phyloP scores from a whole-genome alignment of 2,113 vertebrate species.

The Nesoenas mayeri region DNA sequence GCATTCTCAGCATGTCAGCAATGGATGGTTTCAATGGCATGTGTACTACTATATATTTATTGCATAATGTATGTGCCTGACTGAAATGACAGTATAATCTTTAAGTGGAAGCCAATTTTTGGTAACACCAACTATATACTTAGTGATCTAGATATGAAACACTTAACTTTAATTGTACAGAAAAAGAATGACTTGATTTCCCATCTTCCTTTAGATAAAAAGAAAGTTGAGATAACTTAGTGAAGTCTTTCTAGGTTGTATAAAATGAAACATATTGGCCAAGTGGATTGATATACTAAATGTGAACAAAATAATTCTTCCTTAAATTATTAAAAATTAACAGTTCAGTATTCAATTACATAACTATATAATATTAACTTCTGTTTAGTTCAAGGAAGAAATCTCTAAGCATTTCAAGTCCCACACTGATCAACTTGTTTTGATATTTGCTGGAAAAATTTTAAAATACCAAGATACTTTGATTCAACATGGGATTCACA shows the following conservation, averaged over 20 bases:
- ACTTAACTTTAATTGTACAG: neutral
- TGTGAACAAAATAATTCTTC: neutral
- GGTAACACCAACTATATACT: neutral
- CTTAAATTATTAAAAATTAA: neutral
- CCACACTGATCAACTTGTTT: slow-evolving; percentile 78
- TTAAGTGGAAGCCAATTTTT: neutral
- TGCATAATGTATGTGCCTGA: neutral
- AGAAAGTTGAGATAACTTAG: neutral
- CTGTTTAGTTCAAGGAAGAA: slow-evolving; percentile 80
- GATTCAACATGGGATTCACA: slow-evolving; percentile 81
- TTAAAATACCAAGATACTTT: slow-evolving; percentile 83
- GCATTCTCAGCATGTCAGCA: neutral
- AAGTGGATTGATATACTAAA: neutral
- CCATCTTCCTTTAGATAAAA: neutral
- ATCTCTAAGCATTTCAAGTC: slow-evolving; percentile 82
- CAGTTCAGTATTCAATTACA: neutral
- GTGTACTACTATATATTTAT: neutral
- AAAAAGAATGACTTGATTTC: neutral
- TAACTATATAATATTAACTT: neutral
- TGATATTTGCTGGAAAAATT: slow-evolving; percentile 85
- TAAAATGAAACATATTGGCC: neutral
- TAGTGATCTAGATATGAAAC: neutral
- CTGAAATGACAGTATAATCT: neutral
- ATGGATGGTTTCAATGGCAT: neutral
- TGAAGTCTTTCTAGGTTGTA: neutral